A percentile compares a stretch with the other conserved stretches of the same genome.
These are phyloP conservation scores for Macaria liturata DNA, from an alignment of 2,888 invertebrate species.

Conservation along the genomic window DNA sequence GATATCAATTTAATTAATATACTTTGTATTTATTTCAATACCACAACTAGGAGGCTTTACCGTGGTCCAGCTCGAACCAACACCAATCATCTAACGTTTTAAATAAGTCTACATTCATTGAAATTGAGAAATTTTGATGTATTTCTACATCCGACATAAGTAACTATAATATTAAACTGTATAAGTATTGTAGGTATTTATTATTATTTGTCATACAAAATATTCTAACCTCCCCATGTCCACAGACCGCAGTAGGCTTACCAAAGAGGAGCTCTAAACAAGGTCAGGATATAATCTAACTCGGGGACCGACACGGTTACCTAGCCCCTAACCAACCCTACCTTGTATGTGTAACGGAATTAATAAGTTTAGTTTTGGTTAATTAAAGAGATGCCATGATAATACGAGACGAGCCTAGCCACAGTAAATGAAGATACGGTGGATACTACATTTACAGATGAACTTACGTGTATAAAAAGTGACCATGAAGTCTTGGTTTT, in stretches of 20 bases:
- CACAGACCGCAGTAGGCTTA: slow-evolving; percentile 11
- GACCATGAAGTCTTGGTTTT: too few species aligned
- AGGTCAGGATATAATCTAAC: slow-evolving; percentile 47
- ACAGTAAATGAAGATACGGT: neutral
- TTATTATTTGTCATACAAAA: neutral
- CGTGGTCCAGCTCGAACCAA: too few species aligned
- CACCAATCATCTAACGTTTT: too few species aligned
- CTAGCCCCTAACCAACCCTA: slow-evolving; percentile 35
- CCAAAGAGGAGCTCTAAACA: slow-evolving; percentile 27
- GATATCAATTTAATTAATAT: too few species aligned
- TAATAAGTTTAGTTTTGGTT: slow-evolving; percentile 45
- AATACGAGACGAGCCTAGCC: slow-evolving; percentile 9
- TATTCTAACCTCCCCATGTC: neutral
- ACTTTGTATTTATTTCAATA: too few species aligned
- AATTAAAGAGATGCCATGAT: slow-evolving; percentile 32
- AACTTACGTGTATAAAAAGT: too few species aligned
- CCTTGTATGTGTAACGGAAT: slow-evolving; percentile 47
- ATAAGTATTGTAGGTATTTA: neutral
- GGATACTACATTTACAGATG: too few species aligned
- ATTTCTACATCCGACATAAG: too few species aligned
- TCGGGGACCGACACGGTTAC: slow-evolving; percentile 34
- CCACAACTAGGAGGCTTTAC: too few species aligned
- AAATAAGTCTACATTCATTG: too few species aligned
- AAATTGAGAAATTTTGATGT: too few species aligned
- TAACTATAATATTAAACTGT: too few species aligned